Conservation (phyloP, 2,113 vertebrate genomes). For the Caloenas nicobarica region DNA sequence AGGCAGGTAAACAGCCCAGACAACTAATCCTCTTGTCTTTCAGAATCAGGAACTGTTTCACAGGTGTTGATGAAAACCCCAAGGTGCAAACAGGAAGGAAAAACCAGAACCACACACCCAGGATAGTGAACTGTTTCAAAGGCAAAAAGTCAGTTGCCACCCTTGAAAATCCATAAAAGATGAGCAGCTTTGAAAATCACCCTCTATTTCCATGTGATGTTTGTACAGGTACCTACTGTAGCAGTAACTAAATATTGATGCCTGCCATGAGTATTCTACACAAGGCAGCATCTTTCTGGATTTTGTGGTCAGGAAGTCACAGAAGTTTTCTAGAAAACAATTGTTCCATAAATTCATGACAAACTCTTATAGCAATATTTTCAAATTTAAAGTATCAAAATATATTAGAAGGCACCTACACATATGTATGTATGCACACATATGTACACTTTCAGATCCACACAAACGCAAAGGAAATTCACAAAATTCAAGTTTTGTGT, state of each 20-base stretch:
- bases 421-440: background rate
- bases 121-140: background rate
- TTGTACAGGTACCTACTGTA: background rate
- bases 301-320: background rate
- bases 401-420: background rate
- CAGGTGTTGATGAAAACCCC: background rate
- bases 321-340: background rate
- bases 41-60: background rate
- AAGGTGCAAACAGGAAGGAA: background rate
- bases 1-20: background rate
- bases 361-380: background rate
- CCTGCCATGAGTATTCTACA: background rate
- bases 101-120: background rate
- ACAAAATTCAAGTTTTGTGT: constrained; percentile 23
- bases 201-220: background rate
- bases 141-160: background rate
- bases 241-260: background rate
- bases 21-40: background rate
- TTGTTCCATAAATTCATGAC: background rate
- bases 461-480: background rate
- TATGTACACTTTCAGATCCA: background rate
- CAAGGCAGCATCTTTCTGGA: background rate
- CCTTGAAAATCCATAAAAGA: background rate
- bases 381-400: background rate
- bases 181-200: background rate